A percentile compares a stretch with the other conserved stretches of the same genome.
Evolutionary conservation across 1,140 invertebrate species (phyloP).

Genomic region (Bombus cullumanus): DNA sequence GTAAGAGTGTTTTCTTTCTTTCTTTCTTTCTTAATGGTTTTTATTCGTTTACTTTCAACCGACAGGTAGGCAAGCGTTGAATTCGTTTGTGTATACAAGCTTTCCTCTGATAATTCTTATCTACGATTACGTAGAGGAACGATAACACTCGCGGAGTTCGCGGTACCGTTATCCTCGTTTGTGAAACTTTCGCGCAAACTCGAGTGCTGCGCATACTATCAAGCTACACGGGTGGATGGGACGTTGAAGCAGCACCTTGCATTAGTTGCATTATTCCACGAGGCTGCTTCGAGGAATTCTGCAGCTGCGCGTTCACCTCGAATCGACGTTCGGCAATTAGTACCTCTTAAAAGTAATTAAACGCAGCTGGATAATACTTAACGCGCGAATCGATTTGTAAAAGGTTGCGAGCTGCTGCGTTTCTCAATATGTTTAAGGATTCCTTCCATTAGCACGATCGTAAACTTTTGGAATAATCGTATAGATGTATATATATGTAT

Average conservation of each 20-base stretch:
- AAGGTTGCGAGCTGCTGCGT: no score
- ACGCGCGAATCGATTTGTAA: neutral
- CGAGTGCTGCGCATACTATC: conserved; percentile 8
- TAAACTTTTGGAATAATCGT: neutral
- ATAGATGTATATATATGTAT: neutral
- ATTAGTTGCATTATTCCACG: conserved; percentile 24
- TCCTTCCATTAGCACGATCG: neutral
- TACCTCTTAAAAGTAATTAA: conserved; percentile 23
- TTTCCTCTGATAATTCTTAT: conserved; percentile 52
- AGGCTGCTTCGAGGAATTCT: neutral
- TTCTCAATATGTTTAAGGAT: neutral
- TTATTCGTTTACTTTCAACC: neutral
- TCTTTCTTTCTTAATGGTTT: neutral
- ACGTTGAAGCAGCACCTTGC: conserved; percentile 5
- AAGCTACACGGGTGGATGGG: neutral
- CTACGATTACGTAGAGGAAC: conserved; percentile 38
- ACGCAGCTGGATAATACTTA: no score
- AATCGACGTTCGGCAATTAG: neutral
- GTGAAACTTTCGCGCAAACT: conserved; percentile 53
- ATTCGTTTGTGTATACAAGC: neutral
- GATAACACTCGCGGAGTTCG: conserved; percentile 57
- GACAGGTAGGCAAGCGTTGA: neutral
- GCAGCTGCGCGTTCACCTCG: neutral
- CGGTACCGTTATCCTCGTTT: conserved; percentile 59
- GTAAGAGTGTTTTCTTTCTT: no score